Evolutionary conservation across 2,797 vertebrate genomes (phyloP).

Genomic region (Bovichtus diacanthus): DNA sequence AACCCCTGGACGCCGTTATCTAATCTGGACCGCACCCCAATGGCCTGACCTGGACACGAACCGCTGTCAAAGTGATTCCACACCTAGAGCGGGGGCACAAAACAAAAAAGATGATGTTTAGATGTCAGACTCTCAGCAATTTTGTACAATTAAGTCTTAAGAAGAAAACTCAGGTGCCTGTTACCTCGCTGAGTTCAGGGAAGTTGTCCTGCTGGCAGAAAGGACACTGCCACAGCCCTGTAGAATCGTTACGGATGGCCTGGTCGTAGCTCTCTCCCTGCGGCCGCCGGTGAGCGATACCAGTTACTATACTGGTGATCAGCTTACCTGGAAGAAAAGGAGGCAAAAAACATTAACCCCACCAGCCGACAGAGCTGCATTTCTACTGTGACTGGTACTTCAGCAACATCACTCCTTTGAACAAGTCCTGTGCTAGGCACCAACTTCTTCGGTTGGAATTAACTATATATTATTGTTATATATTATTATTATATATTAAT

Average conservation of each 20-base stretch:
- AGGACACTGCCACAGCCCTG: slow-evolving; percentile 98
- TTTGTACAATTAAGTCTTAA: neutral
- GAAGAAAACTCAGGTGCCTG: neutral
- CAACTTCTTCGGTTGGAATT: neutral
- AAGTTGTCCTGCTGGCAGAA: slow-evolving; percentile 99
- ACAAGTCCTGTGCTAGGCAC: neutral
- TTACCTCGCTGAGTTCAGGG: slow-evolving; percentile 97
- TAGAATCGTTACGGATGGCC: slow-evolving; percentile 95
- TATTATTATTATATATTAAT: too few species aligned
- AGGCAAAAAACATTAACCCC: neutral
- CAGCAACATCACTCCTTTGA: neutral
- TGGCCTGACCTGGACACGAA: slow-evolving; percentile 98
- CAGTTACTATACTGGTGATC: slow-evolving; percentile 95
- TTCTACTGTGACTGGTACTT: too few species aligned
- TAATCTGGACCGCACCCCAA: slow-evolving; percentile 94
- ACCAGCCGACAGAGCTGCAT: neutral
- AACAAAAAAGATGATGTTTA: neutral
- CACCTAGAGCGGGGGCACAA: slow-evolving; percentile 84
- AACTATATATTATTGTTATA: neutral
- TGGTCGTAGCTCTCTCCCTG: slow-evolving; percentile 99
- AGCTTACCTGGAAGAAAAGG: slow-evolving; percentile 88
- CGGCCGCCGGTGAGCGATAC: slow-evolving; percentile 96
- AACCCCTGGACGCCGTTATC: slow-evolving; percentile 98
- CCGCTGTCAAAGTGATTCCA: slow-evolving; percentile 99
- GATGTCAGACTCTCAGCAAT: neutral